Evolutionary conservation across 2,797 vertebrate species (phyloP).

Genomic region (Bucorvus abyssinicus): DNA sequence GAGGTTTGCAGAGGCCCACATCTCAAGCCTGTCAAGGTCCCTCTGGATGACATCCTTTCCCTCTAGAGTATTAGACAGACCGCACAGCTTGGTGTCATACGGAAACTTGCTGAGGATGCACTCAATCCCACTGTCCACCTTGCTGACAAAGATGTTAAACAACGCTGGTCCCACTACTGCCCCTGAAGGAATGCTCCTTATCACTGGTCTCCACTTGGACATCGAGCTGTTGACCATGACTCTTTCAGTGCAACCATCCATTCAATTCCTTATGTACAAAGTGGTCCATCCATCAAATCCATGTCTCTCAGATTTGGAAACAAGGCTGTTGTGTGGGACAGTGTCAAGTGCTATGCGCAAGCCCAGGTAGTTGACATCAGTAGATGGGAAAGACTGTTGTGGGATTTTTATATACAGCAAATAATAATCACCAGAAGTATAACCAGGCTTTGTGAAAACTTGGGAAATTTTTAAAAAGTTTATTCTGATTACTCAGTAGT

Average conservation of each 20-base stretch:
- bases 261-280: background rate
- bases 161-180: background rate
- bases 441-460: background rate
- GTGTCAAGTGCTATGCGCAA: background rate
- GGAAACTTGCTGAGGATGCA: no score
- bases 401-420: background rate
- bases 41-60: background rate
- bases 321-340: background rate
- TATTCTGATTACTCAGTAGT: background rate
- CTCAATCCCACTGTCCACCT: background rate
- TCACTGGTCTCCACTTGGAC: background rate
- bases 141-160: background rate
- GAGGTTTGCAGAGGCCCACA: no score
- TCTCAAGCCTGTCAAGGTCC: no score
- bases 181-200: background rate
- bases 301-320: background rate
- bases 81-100: background rate
- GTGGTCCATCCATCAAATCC: background rate
- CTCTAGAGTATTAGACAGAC: background rate
- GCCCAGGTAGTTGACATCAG: background rate
- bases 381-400: background rate
- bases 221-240: no score
- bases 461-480: background rate
- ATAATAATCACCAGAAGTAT: background rate
- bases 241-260: background rate